Evolutionary conservation across 2,113 vertebrate genomes (phyloP).

Genomic region (Strigops habroptila): DNA sequence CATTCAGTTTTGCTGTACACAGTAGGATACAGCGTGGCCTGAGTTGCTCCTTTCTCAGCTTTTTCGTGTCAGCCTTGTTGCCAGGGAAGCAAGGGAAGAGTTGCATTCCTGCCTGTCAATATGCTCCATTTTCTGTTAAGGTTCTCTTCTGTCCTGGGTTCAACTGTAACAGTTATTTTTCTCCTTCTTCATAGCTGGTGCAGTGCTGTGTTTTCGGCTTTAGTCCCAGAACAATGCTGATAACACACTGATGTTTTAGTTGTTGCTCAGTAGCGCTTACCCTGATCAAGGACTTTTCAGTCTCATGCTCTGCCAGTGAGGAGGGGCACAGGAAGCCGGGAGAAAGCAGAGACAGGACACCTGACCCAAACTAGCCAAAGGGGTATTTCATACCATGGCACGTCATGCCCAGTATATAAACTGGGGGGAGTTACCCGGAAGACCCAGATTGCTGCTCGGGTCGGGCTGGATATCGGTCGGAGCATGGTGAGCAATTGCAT

Average conservation of each 20-base stretch:
- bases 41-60: background rate
- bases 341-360: background rate
- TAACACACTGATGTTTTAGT: background rate
- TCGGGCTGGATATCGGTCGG: background rate
- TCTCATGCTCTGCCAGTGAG: background rate
- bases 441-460: background rate
- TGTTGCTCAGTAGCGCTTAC: background rate
- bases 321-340: background rate
- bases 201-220: background rate
- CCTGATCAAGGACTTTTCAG: background rate
- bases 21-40: background rate
- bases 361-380: background rate
- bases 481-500: background rate
- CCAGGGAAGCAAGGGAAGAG: background rate
- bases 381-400: background rate
- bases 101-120: background rate
- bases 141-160: background rate
- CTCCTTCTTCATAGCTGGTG: background rate
- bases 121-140: background rate
- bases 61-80: conserved; percentile 4
- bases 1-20: rapidly evolving
- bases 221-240: background rate
- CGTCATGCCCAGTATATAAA: background rate
- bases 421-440: background rate
- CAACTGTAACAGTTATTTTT: background rate